Conservation (phyloP, 2,888 invertebrate species). For the Phorcus lineatus region DNA sequence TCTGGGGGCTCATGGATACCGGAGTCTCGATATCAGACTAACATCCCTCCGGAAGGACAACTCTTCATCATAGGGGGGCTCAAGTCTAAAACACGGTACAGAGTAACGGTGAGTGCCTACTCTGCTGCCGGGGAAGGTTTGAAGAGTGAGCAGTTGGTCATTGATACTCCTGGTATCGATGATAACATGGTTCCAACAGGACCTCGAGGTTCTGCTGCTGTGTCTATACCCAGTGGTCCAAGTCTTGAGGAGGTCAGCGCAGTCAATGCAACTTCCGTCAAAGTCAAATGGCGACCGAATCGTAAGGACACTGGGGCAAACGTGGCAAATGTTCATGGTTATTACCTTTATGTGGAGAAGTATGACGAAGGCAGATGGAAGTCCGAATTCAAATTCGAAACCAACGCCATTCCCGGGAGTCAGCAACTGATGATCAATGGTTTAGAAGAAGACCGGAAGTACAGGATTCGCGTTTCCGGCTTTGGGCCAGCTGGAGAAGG, state of each 20-base stretch:
- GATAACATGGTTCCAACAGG: neutral
- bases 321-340: neutral
- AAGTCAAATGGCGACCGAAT: constrained; percentile 15
- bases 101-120: constrained; percentile 9
- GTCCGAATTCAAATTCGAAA: constrained; percentile 20
- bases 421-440: constrained; percentile 23
- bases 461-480: neutral
- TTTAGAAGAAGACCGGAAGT: neutral
- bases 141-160: neutral
- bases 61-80: constrained; percentile 2
- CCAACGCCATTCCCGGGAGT: neutral
- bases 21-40: constrained; percentile 9
- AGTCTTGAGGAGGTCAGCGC: constrained; percentile 1
- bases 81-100: neutral
- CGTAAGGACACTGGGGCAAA: neutral
- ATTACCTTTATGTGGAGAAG: constrained; percentile 8
- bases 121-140: constrained; percentile 16
- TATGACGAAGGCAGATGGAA: constrained; percentile 11
- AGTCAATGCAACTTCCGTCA: constrained; percentile 11
- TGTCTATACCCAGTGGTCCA: neutral
- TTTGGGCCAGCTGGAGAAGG: constrained; percentile 21
- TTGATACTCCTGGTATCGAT: neutral
- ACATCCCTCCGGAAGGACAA: constrained; percentile 17
- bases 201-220: neutral
- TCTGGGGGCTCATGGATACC: neutral